Conservation (phyloP, 2,888 invertebrate genomes). For the Platypus cylindrus region DNA sequence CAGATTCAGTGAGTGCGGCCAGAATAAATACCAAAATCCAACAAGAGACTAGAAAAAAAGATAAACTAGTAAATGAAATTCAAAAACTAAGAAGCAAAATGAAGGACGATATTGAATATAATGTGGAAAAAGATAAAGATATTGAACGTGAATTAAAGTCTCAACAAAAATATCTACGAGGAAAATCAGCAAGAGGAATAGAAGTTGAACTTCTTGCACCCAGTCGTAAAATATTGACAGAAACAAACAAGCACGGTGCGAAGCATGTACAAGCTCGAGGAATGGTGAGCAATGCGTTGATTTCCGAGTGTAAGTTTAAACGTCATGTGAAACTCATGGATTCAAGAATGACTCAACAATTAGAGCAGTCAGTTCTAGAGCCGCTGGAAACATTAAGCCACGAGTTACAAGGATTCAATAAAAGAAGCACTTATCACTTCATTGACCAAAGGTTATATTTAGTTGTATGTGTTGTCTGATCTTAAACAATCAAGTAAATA, state of each 20-base stretch:
- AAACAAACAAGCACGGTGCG: too few relatives aligned
- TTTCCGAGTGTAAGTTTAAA: too few relatives aligned
- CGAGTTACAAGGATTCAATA: conserved; percentile 51
- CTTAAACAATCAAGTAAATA: too few relatives aligned
- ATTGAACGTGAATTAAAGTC: conserved; percentile 32
- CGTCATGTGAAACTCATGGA: conserved; percentile 35
- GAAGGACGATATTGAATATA: conserved; percentile 36
- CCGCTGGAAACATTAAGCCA: conserved; percentile 48
- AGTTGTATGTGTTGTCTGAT: not conserved
- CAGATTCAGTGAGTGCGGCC: conserved; percentile 49
- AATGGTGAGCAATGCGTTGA: not conserved
- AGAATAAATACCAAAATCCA: conserved; percentile 52
- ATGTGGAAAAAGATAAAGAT: conserved; percentile 35
- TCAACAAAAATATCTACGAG: conserved; percentile 42
- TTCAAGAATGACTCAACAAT: conserved; percentile 31
- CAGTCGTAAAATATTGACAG: conserved; percentile 40
- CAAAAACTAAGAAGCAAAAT: conserved; percentile 35
- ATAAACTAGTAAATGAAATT: conserved; percentile 36
- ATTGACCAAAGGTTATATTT: conserved; percentile 56
- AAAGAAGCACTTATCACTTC: conserved; percentile 45
- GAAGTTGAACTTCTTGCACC: conserved; percentile 51
- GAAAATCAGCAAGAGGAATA: conserved; percentile 35
- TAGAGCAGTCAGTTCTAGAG: conserved; percentile 44
- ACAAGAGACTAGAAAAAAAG: conserved; percentile 38
- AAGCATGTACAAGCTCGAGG: not conserved